Percentiles rank a stretch among this genome's conserved stretches.
These are phyloP conservation scores for Parazoanthus swiftii DNA, from an alignment of 92 coral and sea anemone species.

Conservation along the genomic window DNA sequence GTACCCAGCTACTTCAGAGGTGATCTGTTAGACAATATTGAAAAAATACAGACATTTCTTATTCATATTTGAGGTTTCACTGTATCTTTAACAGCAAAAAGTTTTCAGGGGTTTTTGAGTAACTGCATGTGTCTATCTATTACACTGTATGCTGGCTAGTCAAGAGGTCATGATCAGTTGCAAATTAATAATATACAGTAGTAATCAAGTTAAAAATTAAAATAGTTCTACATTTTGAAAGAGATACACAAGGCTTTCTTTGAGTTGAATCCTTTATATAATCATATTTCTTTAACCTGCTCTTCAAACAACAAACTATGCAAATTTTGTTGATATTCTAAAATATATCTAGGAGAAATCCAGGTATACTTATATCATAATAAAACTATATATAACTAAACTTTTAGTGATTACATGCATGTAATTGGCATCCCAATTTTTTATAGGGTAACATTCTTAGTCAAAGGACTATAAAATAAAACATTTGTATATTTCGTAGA, in stretches of 20 bases:
- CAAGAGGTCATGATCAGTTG: constrained; percentile 16
- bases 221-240: constrained; percentile 7
- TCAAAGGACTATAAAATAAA: not conserved
- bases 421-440: not conserved
- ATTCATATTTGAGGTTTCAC: constrained; percentile 19
- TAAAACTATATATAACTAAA: constrained; percentile 10
- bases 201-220: constrained; percentile 1
- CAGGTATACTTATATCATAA: constrained; percentile 9
- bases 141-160: constrained; percentile 12
- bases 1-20: constrained; percentile 15
- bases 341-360: constrained; percentile 1
- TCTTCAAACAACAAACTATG: not conserved
- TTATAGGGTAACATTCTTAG: too few relatives aligned
- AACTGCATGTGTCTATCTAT: constrained; percentile 19
- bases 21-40: constrained; percentile 14
- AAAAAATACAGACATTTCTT: not conserved
- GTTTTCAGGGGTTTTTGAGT: constrained; percentile 5
- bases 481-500: not conserved
- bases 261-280: constrained; percentile 7
- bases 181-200: not conserved
- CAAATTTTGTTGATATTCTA: constrained; percentile 11
- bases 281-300: constrained; percentile 4
- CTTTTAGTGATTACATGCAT: constrained; percentile 16
- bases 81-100: not conserved
- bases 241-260: not conserved